These are phyloP conservation scores for Eulemur rubriventer DNA, from an alignment of 2,797 vertebrate genomes.

Conservation along the genomic window DNA sequence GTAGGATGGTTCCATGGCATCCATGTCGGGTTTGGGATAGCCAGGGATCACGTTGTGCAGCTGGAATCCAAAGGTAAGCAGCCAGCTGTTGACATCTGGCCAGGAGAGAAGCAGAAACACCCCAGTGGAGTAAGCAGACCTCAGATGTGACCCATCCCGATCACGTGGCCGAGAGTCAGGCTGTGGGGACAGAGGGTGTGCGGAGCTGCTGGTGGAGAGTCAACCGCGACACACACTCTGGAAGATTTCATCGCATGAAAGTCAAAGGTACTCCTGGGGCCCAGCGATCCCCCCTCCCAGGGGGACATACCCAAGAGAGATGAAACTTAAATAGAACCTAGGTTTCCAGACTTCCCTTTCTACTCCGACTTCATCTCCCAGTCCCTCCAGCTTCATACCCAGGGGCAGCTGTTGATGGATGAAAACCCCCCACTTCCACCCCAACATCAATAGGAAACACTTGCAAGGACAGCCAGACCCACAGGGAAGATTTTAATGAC, in stretches of 20 bases:
- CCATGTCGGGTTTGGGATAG: slow-evolving; percentile 93
- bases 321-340: neutral
- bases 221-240: neutral
- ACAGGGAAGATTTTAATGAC: neutral
- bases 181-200: too few species aligned
- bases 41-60: slow-evolving; percentile 98
- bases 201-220: neutral
- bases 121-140: neutral
- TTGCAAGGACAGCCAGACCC: neutral
- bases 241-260: neutral
- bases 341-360: neutral
- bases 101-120: slow-evolving; percentile 73
- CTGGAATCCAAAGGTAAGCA: slow-evolving; percentile 99
- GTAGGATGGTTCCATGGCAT: slow-evolving; percentile 96
- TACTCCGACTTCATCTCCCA: neutral
- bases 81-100: slow-evolving; percentile 99
- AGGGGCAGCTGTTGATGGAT: neutral
- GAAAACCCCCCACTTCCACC: neutral
- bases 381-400: neutral
- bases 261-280: neutral
- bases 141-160: neutral
- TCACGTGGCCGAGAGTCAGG: neutral
- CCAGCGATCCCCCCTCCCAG: neutral
- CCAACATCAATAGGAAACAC: neutral
- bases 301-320: neutral